phyloP scores from a whole-genome alignment of 2,888 invertebrate genomes.

The Spatulosminthurus flaviceps region DNA sequence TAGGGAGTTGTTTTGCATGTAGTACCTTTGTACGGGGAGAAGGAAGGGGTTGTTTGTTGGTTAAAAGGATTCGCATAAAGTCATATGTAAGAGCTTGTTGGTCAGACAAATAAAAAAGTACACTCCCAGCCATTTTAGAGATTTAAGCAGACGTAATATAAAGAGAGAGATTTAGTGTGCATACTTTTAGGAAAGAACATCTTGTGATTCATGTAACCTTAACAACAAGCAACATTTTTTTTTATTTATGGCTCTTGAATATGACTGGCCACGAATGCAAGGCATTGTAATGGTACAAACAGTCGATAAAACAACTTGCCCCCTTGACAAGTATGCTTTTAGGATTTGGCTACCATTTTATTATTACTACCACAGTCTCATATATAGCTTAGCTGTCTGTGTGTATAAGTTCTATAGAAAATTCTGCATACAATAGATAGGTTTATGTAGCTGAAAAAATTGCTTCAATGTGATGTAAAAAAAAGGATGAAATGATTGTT shows the following conservation, averaged over 20 bases:
- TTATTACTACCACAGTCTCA: too few relatives aligned
- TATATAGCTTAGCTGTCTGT: too few relatives aligned
- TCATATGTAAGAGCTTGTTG: too few relatives aligned
- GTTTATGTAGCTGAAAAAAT: too few relatives aligned
- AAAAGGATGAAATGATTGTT: neutral
- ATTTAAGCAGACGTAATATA: conserved; percentile 11
- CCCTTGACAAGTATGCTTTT: neutral
- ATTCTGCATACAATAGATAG: too few relatives aligned
- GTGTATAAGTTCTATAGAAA: too few relatives aligned
- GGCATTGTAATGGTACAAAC: too few relatives aligned
- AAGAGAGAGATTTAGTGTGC: neutral
- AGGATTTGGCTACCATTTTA: too few relatives aligned
- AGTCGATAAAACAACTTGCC: neutral
- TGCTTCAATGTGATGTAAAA: neutral
- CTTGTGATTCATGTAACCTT: conserved; percentile 14
- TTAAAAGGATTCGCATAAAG: neutral
- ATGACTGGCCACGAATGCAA: neutral
- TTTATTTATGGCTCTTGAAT: neutral
- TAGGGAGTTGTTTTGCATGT: too few relatives aligned
- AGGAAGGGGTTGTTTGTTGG: conserved; percentile 6
- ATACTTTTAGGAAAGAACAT: conserved; percentile 16
- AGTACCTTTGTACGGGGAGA: neutral
- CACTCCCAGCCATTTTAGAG: neutral
- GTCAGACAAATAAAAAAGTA: neutral
- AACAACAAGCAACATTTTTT: conserved; percentile 5